Evolutionary conservation across 2,797 vertebrate species (phyloP), one percentile per base, ranked within the genome.

Genomic region (Perodicticus potto): DNA sequence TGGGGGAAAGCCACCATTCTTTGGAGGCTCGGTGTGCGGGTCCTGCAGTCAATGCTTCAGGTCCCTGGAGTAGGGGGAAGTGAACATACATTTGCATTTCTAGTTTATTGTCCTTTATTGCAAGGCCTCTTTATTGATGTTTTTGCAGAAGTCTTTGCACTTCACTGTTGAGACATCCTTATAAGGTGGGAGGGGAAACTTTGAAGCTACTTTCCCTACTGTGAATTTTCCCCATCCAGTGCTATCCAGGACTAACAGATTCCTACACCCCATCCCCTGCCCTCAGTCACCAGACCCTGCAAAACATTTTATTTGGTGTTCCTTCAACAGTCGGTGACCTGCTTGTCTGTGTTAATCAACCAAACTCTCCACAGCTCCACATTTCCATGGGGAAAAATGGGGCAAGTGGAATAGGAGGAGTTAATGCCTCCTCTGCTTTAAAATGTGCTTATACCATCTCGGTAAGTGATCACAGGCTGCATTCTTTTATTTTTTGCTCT

Each of bases 251-350:
- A 13, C 61, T 55, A 80, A n/a, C 59, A 16, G 3, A 34, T 0
- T 43, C 2, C 29, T 55, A 22, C 9, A 14, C 32, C 69, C 11
- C 8, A 13, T 25, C 3, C 14, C 0, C 14, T 6, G 3, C 20
- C 25, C 0, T 23, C 4, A 19, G 6, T 0, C 8, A 5, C 0
- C 37, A 1, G 22, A 3, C 5, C 20, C 29, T 16, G 7, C 4
- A 10, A 3, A 19, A 37, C 9, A 4, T 40, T 59, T 59, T 40
- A 4, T 20, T 49, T 29, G 8, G 14, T 19, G 7, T n/a, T 63
- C 34, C 49, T 3, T n/a, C 45, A 53, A 34, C 16, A 63, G 4
- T 32, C 14, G 14, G 70, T 34, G 29, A 10, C 2, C 1, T 3
- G 2, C 13, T 1, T 8, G 34, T 27, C 14, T 57, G 1, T 25